A percentile compares a stretch with the other conserved stretches of the same genome.
Evolutionary conservation across 1,140 invertebrate genomes (phyloP).

Genomic region (Coptotermes formosanus): DNA sequence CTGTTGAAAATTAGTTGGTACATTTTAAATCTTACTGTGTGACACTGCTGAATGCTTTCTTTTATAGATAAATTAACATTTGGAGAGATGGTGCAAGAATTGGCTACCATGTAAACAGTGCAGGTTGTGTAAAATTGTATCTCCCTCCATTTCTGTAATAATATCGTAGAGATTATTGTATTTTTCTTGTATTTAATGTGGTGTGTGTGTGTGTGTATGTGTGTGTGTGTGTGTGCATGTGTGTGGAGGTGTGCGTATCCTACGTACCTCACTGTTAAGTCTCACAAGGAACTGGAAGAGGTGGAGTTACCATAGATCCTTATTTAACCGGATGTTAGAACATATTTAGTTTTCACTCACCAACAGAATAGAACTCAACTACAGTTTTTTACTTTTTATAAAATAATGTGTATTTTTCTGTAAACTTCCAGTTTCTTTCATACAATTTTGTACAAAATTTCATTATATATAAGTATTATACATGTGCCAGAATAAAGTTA

Average conservation of each 20-base stretch:
- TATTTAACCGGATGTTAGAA: background rate
- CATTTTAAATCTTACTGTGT: no score
- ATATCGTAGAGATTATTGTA: no score
- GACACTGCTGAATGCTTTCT: no score
- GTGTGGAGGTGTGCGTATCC: background rate
- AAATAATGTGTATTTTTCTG: slow-evolving; percentile 19
- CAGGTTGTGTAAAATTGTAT: no score
- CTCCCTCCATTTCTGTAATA: no score
- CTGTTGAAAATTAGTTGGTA: no score
- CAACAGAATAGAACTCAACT: background rate
- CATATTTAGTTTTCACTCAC: background rate
- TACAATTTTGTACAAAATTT: slow-evolving; percentile 27
- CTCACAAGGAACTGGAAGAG: slow-evolving; percentile 5
- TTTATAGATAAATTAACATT: no score
- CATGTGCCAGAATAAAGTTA: slow-evolving; percentile 25
- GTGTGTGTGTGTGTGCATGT: slow-evolving; percentile 1
- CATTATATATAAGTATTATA: slow-evolving; percentile 18
- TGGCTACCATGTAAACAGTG: no score
- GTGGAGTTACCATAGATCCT: background rate
- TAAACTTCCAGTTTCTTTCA: slow-evolving; percentile 27
- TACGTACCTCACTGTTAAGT: background rate
- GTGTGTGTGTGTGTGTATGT: background rate
- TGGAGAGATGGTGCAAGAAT: no score
- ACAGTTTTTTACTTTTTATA: slow-evolving; percentile 25
- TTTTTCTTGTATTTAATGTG: background rate